Conservation (phyloP, 2,888 invertebrate species). For the Buathra laborator region DNA sequence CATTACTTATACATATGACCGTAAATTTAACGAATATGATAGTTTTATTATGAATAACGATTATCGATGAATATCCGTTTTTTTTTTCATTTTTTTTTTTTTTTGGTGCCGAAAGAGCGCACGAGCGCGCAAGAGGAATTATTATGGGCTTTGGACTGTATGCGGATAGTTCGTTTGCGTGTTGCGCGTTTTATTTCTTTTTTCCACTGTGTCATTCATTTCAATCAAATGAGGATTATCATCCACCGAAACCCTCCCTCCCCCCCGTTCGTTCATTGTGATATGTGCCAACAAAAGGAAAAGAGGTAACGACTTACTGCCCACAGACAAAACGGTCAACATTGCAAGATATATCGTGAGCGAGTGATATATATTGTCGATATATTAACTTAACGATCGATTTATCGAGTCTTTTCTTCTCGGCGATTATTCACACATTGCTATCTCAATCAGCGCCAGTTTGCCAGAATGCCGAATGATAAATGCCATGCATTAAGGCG, state of each 20-base stretch:
- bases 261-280: conserved; percentile 72
- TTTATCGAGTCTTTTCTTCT: conserved; percentile 18
- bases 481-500: conserved; percentile 45
- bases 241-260: conserved; percentile 47
- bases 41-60: conserved; percentile 26
- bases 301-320: conserved; percentile 55
- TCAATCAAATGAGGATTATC: conserved; percentile 57
- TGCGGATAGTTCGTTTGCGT: conserved; percentile 46
- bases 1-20: conserved; percentile 22
- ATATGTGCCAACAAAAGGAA: conserved; percentile 75
- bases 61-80: conserved; percentile 45
- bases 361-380: conserved; percentile 24
- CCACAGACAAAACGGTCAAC: conserved; percentile 31
- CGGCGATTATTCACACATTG: conserved; percentile 50
- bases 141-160: conserved; percentile 10
- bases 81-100: not conserved
- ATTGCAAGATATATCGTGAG: conserved; percentile 24
- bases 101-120: conserved; percentile 44
- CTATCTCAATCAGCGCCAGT: conserved; percentile 61
- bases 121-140: conserved; percentile 26
- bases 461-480: conserved; percentile 43
- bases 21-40: conserved; percentile 45
- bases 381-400: conserved; percentile 13
- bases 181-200: conserved; percentile 46
- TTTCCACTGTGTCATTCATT: conserved; percentile 62